Evolutionary conservation across 2,888 invertebrate genomes (phyloP).

Genomic region (Alviniconcha strummeri): DNA sequence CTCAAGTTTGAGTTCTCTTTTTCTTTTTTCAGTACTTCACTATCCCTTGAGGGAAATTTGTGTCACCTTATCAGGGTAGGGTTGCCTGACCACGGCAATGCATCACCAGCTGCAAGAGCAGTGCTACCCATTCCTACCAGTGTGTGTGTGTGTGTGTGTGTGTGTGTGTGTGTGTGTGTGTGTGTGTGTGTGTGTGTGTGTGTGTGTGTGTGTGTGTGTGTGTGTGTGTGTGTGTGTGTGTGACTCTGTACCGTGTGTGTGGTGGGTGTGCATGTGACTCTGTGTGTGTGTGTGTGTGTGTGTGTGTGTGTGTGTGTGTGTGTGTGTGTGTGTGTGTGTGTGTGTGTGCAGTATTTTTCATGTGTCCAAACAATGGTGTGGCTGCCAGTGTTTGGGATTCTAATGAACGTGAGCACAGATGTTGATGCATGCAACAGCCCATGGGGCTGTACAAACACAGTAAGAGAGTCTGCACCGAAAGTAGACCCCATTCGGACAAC

Average conservation of each 20-base stretch:
- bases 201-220: neutral
- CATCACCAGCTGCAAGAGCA: neutral
- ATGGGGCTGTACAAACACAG: too few species aligned
- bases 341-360: neutral
- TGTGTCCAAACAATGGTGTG: too few species aligned
- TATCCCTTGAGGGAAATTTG: neutral
- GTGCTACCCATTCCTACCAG: too few species aligned
- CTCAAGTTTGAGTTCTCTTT: too few species aligned
- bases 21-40: neutral
- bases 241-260: neutral
- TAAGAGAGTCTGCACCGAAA: too few species aligned
- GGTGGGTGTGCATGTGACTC: neutral
- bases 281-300: neutral
- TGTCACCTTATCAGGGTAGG: neutral
- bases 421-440: too few species aligned
- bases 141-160: slow-evolving; percentile 3
- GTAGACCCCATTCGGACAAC: too few species aligned
- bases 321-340: neutral
- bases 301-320: slow-evolving; percentile 6
- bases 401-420: too few species aligned
- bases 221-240: slow-evolving; percentile 1
- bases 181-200: neutral
- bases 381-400: too few species aligned
- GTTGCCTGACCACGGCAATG: neutral
- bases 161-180: slow-evolving; percentile 11